A percentile compares a stretch with the other conserved stretches of the same genome.
Conservation (phyloP, 2,113 vertebrate species). For the Mirounga angustirostris region DNA sequence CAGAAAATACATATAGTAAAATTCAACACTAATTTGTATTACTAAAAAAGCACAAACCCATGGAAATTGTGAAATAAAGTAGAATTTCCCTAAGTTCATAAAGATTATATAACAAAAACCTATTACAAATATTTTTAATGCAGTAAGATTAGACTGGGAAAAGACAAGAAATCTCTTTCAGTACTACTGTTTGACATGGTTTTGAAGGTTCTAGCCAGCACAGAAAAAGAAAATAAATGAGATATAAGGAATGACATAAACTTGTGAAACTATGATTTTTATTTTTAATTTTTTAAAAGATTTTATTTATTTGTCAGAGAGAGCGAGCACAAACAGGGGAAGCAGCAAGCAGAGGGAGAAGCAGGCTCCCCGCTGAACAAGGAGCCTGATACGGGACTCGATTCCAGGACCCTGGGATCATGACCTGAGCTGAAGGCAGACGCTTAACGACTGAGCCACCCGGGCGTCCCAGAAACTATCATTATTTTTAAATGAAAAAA, state of each 20-base stretch:
- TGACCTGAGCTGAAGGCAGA: too few relatives aligned
- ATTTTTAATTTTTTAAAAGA: not conserved
- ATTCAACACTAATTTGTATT: not conserved
- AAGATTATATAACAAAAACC: constrained; percentile 27
- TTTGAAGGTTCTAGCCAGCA: not conserved
- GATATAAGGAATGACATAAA: not conserved
- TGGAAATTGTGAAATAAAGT: not conserved
- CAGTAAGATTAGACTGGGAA: not conserved
- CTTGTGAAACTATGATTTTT: not conserved
- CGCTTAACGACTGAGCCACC: not conserved
- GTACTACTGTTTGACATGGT: not conserved
- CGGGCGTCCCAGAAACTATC: not conserved
- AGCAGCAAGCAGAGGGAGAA: too few relatives aligned
- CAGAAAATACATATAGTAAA: not conserved
- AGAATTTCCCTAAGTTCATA: not conserved
- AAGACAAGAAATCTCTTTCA: not conserved
- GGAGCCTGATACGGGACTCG: too few relatives aligned
- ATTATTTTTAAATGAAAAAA: not conserved
- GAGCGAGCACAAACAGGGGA: too few relatives aligned
- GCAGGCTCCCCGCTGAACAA: too few relatives aligned
- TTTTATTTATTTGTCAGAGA: too few relatives aligned
- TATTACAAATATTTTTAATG: constrained; percentile 10
- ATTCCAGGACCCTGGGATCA: too few relatives aligned
- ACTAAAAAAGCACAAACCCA: not conserved
- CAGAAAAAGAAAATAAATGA: not conserved